These are phyloP conservation scores for Catharus minimus DNA, from an alignment of 2,113 vertebrate species.

Conservation along the genomic window DNA sequence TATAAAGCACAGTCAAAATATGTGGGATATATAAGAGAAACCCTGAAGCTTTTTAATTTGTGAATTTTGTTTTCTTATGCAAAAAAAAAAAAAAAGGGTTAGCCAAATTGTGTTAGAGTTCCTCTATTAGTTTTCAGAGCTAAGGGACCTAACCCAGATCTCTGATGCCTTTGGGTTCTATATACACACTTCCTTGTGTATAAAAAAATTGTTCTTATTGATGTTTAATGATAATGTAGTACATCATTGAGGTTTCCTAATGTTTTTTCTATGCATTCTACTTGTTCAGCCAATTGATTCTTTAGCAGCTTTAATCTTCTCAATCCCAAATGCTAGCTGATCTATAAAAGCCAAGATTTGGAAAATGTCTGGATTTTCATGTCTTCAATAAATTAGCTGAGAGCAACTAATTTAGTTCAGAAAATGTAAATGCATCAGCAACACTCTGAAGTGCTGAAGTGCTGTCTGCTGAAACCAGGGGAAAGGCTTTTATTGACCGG, in stretches of 20 bases:
- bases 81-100: not conserved
- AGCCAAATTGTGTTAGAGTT: not conserved
- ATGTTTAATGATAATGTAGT: not conserved
- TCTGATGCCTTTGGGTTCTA: not conserved
- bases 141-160: not conserved
- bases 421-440: not conserved
- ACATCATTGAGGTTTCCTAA: not conserved
- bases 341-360: not conserved
- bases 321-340: not conserved
- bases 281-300: constrained; percentile 14
- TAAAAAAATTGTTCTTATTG: not conserved
- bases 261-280: not conserved
- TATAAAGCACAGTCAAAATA: not conserved
- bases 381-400: not conserved
- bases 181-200: not conserved
- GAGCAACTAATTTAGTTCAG: not conserved
- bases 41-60: not conserved
- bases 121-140: not conserved
- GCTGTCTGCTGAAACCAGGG: not conserved
- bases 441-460: not conserved
- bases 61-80: not conserved
- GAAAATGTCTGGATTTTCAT: not conserved
- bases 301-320: constrained; percentile 4
- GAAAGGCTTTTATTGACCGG: not conserved
- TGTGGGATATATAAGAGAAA: not conserved